Evolutionary conservation across 2,888 invertebrate genomes (phyloP).

Genomic region (Zygaena filipendulae): DNA sequence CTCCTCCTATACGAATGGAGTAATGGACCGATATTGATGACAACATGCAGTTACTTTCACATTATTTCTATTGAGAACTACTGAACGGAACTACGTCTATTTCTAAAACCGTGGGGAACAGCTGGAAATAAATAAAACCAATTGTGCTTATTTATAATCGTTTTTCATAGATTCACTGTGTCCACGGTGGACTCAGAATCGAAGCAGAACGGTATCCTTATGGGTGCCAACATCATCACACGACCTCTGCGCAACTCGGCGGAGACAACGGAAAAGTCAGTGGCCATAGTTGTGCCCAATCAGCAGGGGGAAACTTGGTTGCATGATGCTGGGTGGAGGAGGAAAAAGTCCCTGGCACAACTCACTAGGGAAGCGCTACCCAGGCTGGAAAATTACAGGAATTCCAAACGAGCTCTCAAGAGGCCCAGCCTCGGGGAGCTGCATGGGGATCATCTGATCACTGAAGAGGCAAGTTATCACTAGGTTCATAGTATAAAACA

Average conservation of each 20-base stretch:
- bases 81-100: too few species aligned
- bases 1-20: too few species aligned
- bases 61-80: too few species aligned
- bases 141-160: too few species aligned
- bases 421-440: constrained; percentile 87
- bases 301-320: constrained; percentile 50
- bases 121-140: too few species aligned
- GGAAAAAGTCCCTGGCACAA: constrained; percentile 72
- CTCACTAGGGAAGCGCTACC: constrained; percentile 83
- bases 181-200: constrained; percentile 44
- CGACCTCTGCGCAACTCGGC: constrained; percentile 44
- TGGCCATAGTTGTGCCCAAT: constrained; percentile 19
- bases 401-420: constrained; percentile 79
- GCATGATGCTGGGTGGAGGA: constrained; percentile 53
- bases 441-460: constrained; percentile 72
- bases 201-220: constrained; percentile 57
- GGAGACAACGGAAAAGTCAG: constrained; percentile 38
- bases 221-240: constrained; percentile 54
- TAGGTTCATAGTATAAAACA: too few species aligned
- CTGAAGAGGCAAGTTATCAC: constrained; percentile 38
- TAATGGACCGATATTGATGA: too few species aligned
- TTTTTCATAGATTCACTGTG: constrained; percentile 41
- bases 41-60: too few species aligned
- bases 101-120: too few species aligned
- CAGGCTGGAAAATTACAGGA: constrained; percentile 84